A percentile compares a stretch with the other conserved stretches of the same genome.
Evolutionary conservation across 30 jellyfish, hydroid and myxozoan genomes (phyloP).

Genomic region (Aurelia aurita complex sp. Pacific): DNA sequence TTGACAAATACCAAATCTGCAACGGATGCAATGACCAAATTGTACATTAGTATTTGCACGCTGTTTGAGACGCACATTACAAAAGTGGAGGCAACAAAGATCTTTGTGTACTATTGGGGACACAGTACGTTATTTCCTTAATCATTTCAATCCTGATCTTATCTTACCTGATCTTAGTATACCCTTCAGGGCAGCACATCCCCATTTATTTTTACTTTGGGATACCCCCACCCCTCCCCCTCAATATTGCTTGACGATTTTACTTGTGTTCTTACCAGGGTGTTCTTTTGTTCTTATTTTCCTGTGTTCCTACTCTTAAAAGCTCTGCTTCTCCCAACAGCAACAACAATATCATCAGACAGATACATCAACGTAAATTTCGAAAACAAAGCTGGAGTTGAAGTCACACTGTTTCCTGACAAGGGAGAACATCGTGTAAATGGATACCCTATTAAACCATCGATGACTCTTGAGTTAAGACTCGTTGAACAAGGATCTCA

Average conservation of each 20-base stretch:
- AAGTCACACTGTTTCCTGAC: conserved; percentile 85
- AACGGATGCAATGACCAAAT: conserved; percentile 25
- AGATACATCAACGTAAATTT: conserved; percentile 94
- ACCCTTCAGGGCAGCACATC: too few relatives aligned
- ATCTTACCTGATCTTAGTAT: too few relatives aligned
- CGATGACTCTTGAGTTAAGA: conserved; percentile 88
- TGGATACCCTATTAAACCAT: conserved; percentile 95
- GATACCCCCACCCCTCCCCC: too few relatives aligned
- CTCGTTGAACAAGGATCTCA: conserved; percentile 97
- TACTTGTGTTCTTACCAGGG: too few relatives aligned
- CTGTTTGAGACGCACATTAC: conserved; percentile 77
- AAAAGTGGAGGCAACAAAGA: conserved; percentile 81
- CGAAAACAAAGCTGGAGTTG: conserved; percentile 98
- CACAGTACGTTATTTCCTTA: conserved; percentile 74
- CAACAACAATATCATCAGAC: conserved; percentile 89
- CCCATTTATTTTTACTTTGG: too few relatives aligned
- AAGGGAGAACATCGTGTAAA: conserved; percentile 92
- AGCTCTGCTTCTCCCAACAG: conserved; percentile 25
- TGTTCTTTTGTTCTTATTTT: neutral
- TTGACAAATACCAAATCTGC: conserved; percentile 32
- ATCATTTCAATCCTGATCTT: neutral
- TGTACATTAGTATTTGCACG: conserved; percentile 62
- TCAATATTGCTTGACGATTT: too few relatives aligned
- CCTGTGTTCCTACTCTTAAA: neutral
- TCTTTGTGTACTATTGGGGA: conserved; percentile 90